Evolutionary conservation across 2,113 vertebrate species (phyloP), one percentile per base, ranked within the genome.

Genomic region (Athene noctua): DNA sequence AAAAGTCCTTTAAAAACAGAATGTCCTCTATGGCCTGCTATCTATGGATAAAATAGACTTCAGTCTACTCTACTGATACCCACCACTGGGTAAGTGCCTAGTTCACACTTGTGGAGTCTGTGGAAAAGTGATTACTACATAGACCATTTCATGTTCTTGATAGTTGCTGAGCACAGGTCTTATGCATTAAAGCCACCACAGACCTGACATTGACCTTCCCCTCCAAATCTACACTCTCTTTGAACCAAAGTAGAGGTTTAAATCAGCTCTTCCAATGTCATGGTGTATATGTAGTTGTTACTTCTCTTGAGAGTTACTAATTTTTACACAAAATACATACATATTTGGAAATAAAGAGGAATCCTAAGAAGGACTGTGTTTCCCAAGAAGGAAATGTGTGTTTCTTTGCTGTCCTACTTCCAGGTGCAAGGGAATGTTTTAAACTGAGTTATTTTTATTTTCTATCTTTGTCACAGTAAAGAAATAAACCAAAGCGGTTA

Each of bases 141-240:
- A 46, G 61, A 36, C 14, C 0, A 1, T 34, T 30, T 21, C 51
- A 66, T 0, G 0, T 17, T 26, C 62, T 29, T 23, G 32, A 51
- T 10, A 61, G 55, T 14, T 70, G 38, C 55, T 11, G 1, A n/a
- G 21, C 46, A n/a, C 49, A 51, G 55, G 7, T 10, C 25, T 12
- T 29, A 29, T 8, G 11, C 44, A 11, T 40, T 26, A 65, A 65
- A 63, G 71, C 22, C 16, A 66, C 20, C 61, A 57, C 19, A 42
- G 40, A 73, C 16, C 27, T 88, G 40, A 14, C 9, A 29, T 36
- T 82, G n/a, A 26, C 22, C n/a, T 23, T 44, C 6, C 42, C 17
- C 20, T 82, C 30, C 30, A 54, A 47, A 32, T 38, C 74, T 34
- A 2, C 29, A 17, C 29, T 63, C 13, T 30, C 49, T 22, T 65